phyloP scores from a whole-genome alignment of 2,797 vertebrate genomes.

The Rhabdophis nuchalis region DNA sequence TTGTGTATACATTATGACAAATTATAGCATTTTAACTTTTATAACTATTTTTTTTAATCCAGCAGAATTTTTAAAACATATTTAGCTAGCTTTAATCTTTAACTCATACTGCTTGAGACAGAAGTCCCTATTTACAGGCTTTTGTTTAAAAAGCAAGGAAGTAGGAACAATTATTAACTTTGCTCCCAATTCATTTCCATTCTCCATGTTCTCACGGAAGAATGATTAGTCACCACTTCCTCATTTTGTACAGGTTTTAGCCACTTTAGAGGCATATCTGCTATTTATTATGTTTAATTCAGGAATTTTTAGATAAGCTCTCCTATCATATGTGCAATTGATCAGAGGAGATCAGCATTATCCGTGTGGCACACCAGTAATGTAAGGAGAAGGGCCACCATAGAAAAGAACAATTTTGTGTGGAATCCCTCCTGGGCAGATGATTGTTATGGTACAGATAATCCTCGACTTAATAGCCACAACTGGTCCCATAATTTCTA shows the following conservation, averaged over 20 bases:
- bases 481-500: not conserved
- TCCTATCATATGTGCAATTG: not conserved
- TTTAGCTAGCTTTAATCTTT: not conserved
- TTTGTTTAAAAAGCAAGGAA: not conserved
- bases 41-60: not conserved
- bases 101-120: not conserved
- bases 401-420: not conserved
- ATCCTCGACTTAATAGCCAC: not conserved
- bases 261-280: not conserved
- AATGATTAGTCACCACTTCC: slow-evolving; percentile 1
- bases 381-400: not conserved
- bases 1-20: not conserved
- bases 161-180: not conserved
- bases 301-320: not conserved
- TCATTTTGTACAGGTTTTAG: not conserved
- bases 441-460: not conserved
- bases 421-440: not conserved
- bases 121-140: not conserved
- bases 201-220: not conserved
- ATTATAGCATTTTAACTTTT: not conserved
- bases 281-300: not conserved
- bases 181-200: not conserved
- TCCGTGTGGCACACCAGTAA: not conserved
- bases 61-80: not conserved
- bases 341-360: not conserved